phyloP scores from a whole-genome alignment of 2,113 vertebrate species.

The Struthidea cinerea region DNA sequence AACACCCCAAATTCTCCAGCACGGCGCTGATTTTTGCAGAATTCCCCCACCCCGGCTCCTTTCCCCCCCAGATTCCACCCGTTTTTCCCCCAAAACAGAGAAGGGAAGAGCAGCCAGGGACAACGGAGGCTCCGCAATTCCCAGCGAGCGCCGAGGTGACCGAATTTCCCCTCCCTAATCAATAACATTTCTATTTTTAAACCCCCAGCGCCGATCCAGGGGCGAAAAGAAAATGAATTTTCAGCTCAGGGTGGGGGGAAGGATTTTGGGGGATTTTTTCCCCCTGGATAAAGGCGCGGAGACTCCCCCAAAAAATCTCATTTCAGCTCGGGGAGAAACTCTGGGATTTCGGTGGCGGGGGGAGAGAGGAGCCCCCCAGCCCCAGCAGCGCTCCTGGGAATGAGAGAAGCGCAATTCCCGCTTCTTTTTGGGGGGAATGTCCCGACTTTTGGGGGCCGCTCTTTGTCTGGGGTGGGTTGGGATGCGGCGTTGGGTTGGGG shows the following conservation, averaged over 20 bases:
- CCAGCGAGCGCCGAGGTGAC: not conserved
- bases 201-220: not conserved
- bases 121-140: too few relatives aligned
- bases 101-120: not conserved
- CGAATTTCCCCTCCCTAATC: not conserved
- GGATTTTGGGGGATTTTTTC: too few relatives aligned
- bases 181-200: not conserved
- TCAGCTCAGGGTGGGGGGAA: not conserved
- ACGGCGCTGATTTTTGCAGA: too few relatives aligned
- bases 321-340: too few relatives aligned
- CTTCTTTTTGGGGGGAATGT: not conserved
- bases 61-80: too few relatives aligned
- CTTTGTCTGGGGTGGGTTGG: constrained; percentile 26
- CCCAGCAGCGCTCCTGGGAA: not conserved
- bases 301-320: too few relatives aligned
- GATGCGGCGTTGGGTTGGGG: not conserved
- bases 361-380: not conserved
- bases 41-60: too few relatives aligned
- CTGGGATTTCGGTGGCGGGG: not conserved
- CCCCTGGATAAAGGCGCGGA: too few relatives aligned
- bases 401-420: not conserved
- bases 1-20: too few relatives aligned
- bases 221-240: too few relatives aligned
- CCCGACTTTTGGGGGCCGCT: constrained; percentile 47
- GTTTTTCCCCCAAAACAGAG: not conserved